Conservation (phyloP, 2,888 invertebrate genomes). For the Cantharis flavilabris region DNA sequence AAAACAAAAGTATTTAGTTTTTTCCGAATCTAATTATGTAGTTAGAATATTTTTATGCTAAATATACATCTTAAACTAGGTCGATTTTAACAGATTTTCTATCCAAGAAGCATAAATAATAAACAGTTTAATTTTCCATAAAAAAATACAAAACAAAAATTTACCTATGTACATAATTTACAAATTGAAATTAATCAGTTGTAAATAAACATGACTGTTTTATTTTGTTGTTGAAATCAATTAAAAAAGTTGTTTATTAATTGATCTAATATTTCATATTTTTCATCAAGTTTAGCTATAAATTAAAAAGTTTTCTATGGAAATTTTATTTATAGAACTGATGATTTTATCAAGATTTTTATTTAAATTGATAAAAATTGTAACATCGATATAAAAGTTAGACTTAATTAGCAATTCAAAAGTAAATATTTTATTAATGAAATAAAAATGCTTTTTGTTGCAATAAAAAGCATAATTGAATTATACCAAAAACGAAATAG, state of each 20-base stretch:
- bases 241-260: neutral
- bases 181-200: neutral
- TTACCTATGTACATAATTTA: too few relatives aligned
- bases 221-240: neutral
- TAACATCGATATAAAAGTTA: too few relatives aligned
- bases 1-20: neutral
- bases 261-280: neutral
- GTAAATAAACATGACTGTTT: neutral
- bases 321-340: too few relatives aligned
- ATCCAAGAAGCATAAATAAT: neutral
- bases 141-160: neutral
- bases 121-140: neutral
- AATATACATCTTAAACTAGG: neutral
- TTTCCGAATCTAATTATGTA: neutral
- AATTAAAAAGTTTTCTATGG: too few relatives aligned
- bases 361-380: too few relatives aligned
- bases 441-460: too few relatives aligned
- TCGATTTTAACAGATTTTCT: neutral
- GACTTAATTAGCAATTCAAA: too few relatives aligned
- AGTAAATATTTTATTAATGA: too few relatives aligned
- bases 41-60: neutral
- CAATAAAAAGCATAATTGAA: too few relatives aligned
- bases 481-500: too few relatives aligned
- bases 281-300: too few relatives aligned
- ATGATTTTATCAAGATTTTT: too few relatives aligned